Evolutionary conservation across 2,888 invertebrate species (phyloP), one percentile per base, ranked within the genome.

Genomic region (Antheraea assamensis): DNA sequence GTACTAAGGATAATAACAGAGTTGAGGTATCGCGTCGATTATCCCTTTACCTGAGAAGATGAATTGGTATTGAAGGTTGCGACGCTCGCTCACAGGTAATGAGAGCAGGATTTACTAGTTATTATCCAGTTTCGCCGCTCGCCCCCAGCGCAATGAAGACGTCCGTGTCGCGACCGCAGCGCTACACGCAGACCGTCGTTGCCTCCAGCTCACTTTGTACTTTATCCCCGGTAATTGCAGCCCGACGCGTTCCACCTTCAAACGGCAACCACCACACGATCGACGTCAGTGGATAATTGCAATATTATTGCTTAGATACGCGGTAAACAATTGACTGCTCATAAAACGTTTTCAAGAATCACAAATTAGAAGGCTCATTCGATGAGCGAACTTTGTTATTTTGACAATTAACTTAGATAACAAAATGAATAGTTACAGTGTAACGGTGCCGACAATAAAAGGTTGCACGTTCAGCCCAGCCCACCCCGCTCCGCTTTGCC

Each of bases 1-100:
- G 91, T 91, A 90, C 92, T 89, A 88, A 89, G 87, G 88, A 91
- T 94, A 93, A 94, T 94, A 93, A 92, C 92, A 92, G 90, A 89
- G 89, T 85, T 84, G 80, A 87, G 84, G 83, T 85, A 85, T 87
- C 82, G 88, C 87, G 86, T 85, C 92, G 93, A 93, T 94, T 93
- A 93, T 93, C 92, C 92, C 90, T 92, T 92, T 92, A 90, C 91
- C 85, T 82, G 85, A 87, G 87, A 90, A 91, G 91, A 91, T 91
- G 92, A 90, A 93, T 92, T 90, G 88, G 90, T 90, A 92, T 92
- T 92, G 92, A 92, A 90, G 88, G 89, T 78, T 82, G 88, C 92
- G 90, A 90, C 87, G 90, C 86, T 90, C 87, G 89, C 87, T 88
- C 90, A 87, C 88, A 85, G 88, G 90, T 94, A 94, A 94, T 94